phyloP scores from a whole-genome alignment of 30 jellyfish, hydroid and myxozoan species.

The Chironex yamaguchii region DNA sequence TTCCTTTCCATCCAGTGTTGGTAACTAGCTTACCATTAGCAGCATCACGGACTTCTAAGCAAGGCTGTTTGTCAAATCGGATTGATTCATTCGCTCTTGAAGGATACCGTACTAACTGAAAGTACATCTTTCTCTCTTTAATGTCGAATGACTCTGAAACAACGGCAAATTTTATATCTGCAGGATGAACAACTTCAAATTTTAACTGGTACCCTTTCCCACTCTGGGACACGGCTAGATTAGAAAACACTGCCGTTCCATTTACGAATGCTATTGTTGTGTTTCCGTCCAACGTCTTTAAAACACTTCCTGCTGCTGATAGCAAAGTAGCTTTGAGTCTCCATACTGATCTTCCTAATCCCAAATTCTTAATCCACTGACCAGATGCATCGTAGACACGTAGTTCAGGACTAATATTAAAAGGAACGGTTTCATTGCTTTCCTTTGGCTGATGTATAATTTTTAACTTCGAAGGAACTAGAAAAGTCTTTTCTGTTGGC shows the following conservation, averaged over 20 bases:
- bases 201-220: constrained; percentile 83
- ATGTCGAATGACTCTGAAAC: constrained; percentile 61
- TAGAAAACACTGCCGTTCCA: constrained; percentile 91
- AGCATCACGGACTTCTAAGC: constrained; percentile 69
- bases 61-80: constrained; percentile 81
- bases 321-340: constrained; percentile 76
- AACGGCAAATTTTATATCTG: constrained; percentile 42
- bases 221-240: constrained; percentile 79
- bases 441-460: constrained; percentile 36
- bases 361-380: constrained; percentile 81
- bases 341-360: constrained; percentile 78
- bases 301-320: constrained; percentile 75
- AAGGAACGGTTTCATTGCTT: constrained; percentile 89
- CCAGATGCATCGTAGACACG: constrained; percentile 74
- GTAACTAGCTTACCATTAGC: constrained; percentile 69
- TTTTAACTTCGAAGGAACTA: constrained; percentile 74
- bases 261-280: constrained; percentile 80
- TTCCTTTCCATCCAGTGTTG: constrained; percentile 87
- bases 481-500: constrained; percentile 40
- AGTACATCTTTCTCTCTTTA: constrained; percentile 76
- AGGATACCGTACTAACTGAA: constrained; percentile 30
- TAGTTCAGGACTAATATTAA: constrained; percentile 74
- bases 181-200: constrained; percentile 84
- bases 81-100: constrained; percentile 66
- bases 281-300: constrained; percentile 74